Conservation (phyloP, 2,113 vertebrate species). For the Cyprinodon brontotheroides region DNA sequence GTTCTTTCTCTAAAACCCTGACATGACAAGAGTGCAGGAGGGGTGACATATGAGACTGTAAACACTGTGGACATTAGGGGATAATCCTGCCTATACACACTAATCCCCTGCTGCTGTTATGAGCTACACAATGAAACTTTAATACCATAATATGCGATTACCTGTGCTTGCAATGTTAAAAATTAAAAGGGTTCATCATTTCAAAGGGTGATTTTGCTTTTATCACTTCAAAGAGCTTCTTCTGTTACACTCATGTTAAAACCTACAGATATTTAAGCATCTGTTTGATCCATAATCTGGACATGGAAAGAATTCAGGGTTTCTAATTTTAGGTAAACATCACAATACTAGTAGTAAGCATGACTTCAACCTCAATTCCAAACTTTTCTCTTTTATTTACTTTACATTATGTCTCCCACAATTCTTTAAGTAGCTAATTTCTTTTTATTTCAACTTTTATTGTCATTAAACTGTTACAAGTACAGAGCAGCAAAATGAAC, state of each 20-base stretch:
- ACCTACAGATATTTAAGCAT: neutral
- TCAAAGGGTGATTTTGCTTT: neutral
- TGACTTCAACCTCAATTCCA: no score
- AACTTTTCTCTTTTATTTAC: no score
- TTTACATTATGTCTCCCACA: no score
- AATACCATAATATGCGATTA: neutral
- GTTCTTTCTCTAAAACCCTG: constrained; percentile 1
- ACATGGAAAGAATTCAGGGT: no score
- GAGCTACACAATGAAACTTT: neutral
- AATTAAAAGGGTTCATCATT: neutral
- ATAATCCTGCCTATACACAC: neutral
- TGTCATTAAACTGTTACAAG: no score
- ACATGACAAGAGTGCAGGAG: constrained; percentile 22
- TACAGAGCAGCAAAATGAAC: no score
- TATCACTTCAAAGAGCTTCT: neutral
- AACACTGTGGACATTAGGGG: constrained; percentile 23
- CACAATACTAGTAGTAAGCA: no score
- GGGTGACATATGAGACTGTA: constrained; percentile 39
- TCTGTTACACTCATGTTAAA: neutral
- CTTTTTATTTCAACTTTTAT: no score
- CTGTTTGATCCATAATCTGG: no score
- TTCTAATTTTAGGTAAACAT: no score
- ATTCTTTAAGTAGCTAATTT: no score
- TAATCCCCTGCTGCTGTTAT: neutral
- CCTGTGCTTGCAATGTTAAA: neutral